Evolutionary conservation across 2,797 vertebrate species (phyloP), one percentile per base, ranked within the genome.

Genomic region (Ambastaia sidthimunki): DNA sequence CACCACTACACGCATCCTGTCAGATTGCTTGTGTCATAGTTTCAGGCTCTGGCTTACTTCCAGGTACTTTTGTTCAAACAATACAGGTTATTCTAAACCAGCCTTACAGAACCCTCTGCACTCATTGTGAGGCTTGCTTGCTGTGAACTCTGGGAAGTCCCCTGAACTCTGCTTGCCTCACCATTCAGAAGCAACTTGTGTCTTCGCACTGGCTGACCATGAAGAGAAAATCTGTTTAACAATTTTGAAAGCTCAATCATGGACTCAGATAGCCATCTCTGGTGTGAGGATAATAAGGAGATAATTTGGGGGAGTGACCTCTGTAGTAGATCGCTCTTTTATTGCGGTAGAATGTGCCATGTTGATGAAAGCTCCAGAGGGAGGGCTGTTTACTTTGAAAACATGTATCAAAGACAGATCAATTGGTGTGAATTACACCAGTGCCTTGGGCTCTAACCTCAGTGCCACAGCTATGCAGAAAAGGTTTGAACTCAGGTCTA

Each of bases 121-220:
- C 70, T 80, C 74, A 57, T 9, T 60, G 50, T 65, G 37, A 71
- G 76, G 54, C 74, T 72, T 54, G 78, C 85, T 90, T 69, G 62
- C 66, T 23, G 74, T 91, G 91, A 93, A 92, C 91, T 91, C 89
- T 92, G 93, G 93, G 92, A 93, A 94, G 91, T 93, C 90, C 93
- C 93, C 89, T 89, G 87, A 92, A 90, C 92, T 92, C 87, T 87
- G 62, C 80, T 74, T 81, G 83, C 84, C 83, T 82, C 81, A 76
- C 66, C 63, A 84, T 86, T 76, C 82, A 68, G 59, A 77, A 74
- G 74, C 67, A 71, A 68, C 73, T 75, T 63, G 72, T 70, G 19
- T 54, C 86, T 82, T 87, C 78, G 87, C 85, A 77, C 76, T 86
- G 84, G 80, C 80, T 90, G 88, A 73, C 70, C 80, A 85, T 85